A percentile compares a stretch with the other conserved stretches of the same genome.
phyloP scores from a whole-genome alignment of 2,888 invertebrate species.

The Microplitis manilae region DNA sequence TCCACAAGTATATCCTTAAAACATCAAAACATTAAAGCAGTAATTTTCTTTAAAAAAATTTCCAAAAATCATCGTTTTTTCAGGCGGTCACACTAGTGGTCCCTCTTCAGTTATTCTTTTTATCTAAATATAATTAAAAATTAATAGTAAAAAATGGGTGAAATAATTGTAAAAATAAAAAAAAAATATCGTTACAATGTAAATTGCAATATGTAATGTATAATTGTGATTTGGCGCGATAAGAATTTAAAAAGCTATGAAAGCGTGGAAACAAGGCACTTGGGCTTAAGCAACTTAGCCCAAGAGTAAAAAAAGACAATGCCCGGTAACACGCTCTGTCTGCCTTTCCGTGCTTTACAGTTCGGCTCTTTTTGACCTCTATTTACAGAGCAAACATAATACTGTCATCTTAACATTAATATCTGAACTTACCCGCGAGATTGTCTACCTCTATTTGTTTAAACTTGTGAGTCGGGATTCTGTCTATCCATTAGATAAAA shows the following conservation, averaged over 20 bases:
- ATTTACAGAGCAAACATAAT: constrained; percentile 27
- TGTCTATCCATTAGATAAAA: neutral
- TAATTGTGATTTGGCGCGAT: constrained; percentile 44
- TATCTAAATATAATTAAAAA: neutral
- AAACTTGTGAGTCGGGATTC: neutral
- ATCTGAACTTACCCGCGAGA: neutral
- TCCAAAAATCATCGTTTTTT: no score
- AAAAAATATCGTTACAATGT: constrained; percentile 17
- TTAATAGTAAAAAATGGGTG: neutral
- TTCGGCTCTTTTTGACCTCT: constrained; percentile 51
- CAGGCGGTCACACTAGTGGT: no score
- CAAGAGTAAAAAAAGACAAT: constrained; percentile 63
- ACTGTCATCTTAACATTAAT: neutral
- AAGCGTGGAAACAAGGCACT: constrained; percentile 70
- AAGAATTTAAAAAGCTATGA: constrained; percentile 63
- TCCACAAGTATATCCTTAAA: no score
- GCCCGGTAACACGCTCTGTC: constrained; percentile 70
- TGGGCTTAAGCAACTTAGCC: constrained; percentile 66
- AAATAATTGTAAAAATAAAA: neutral
- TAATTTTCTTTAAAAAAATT: no score
- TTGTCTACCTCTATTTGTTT: neutral
- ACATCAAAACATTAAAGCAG: no score
- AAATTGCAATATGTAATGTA: constrained; percentile 34
- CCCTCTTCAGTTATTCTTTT: no score
- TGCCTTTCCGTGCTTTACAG: constrained; percentile 54